Conservation (phyloP, 1,140 invertebrate species). For the Plectrocnemia conspersa region DNA sequence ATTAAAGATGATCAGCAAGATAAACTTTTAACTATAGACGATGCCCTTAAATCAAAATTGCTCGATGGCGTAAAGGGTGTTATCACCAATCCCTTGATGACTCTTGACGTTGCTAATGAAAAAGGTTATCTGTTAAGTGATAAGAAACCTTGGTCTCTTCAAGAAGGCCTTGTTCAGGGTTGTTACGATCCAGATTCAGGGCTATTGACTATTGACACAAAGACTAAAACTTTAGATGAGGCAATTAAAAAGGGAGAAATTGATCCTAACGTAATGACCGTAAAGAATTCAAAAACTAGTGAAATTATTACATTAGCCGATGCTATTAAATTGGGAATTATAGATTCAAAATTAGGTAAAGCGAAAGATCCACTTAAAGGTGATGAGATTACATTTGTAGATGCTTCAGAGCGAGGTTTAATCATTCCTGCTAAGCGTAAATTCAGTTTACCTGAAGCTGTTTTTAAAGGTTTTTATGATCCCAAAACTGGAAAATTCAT, state of each 20-base stretch:
- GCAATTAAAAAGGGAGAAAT: conserved; percentile 72
- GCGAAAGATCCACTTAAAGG: conserved; percentile 72
- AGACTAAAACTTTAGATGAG: conserved; percentile 70
- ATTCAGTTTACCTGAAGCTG: conserved; percentile 78
- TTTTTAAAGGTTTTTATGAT: conserved; percentile 80
- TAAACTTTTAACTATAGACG: conserved; percentile 59
- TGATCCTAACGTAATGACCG: conserved; percentile 71
- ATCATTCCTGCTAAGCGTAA: conserved; percentile 75
- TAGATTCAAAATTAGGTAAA: conserved; percentile 74
- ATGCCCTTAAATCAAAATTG: conserved; percentile 65
- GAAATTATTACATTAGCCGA: conserved; percentile 75
- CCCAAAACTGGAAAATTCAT: conserved; percentile 67
- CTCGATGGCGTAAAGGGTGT: conserved; percentile 67
- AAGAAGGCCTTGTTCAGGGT: conserved; percentile 80
- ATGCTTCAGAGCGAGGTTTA: conserved; percentile 76
- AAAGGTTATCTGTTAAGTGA: conserved; percentile 73
- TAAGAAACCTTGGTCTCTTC: conserved; percentile 72
- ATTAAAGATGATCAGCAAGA: conserved; percentile 71
- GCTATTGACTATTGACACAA: conserved; percentile 67
- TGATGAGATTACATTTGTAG: conserved; percentile 67
- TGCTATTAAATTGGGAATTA: conserved; percentile 74
- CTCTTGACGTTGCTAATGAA: conserved; percentile 69
- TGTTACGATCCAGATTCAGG: conserved; percentile 75
- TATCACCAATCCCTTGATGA: conserved; percentile 64
- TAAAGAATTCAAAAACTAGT: conserved; percentile 72